These are phyloP conservation scores for Erythrocercus mccallii DNA, from an alignment of 2,113 vertebrate species.

Conservation along the genomic window DNA sequence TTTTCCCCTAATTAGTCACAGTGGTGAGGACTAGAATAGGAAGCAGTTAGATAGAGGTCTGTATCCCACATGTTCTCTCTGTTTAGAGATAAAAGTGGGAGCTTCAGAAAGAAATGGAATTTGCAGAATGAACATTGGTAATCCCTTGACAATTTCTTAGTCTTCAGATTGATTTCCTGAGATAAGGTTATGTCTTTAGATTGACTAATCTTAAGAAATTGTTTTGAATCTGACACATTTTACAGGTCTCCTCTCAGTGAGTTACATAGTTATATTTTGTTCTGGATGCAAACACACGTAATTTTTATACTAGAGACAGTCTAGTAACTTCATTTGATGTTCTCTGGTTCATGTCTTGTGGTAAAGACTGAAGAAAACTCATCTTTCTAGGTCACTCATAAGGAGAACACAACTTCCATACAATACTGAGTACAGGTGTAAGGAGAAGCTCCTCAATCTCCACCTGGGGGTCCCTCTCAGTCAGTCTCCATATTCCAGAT, in stretches of 20 bases:
- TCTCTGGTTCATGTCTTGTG: not conserved
- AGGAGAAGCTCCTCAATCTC: not conserved
- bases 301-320: not conserved
- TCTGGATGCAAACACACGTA: not conserved
- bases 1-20: not conserved
- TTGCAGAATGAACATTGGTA: not conserved
- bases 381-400: not conserved
- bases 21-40: not conserved
- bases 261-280: not conserved
- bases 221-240: not conserved
- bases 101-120: not conserved
- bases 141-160: not conserved
- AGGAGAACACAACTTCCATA: not conserved
- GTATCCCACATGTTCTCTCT: not conserved
- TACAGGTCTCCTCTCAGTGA: not conserved
- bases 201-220: not conserved
- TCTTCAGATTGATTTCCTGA: not conserved
- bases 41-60: not conserved
- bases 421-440: not conserved
- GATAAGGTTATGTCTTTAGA: not conserved
- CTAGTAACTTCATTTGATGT: not conserved
- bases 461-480: accelerated
- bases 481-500: not conserved
- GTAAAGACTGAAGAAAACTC: not conserved
- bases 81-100: not conserved